phyloP scores from a whole-genome alignment of 1,140 invertebrate species.

The Drosophila rhopaloa region DNA sequence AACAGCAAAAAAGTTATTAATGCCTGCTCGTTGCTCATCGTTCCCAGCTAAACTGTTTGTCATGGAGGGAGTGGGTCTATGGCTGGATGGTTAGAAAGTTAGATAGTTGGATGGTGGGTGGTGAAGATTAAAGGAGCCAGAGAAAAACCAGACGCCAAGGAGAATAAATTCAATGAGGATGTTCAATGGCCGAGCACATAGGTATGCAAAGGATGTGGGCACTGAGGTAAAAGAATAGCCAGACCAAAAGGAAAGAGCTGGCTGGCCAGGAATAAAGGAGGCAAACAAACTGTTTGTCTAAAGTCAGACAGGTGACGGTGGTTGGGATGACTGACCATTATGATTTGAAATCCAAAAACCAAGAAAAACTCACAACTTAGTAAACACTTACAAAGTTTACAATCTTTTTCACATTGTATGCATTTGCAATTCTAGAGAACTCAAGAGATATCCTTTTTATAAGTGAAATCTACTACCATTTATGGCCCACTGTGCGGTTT shows the following conservation, averaged over 20 bases:
- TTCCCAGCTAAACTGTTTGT: slow-evolving; percentile 34
- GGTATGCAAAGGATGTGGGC: slow-evolving; percentile 7
- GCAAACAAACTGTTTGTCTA: not conserved
- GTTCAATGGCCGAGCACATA: slow-evolving; percentile 19
- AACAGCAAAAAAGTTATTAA: slow-evolving; percentile 23
- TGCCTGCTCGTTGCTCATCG: slow-evolving; percentile 41
- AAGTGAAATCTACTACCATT: not conserved
- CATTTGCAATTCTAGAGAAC: not conserved
- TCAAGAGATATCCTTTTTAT: no score
- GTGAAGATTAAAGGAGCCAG: slow-evolving; percentile 11
- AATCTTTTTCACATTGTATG: not conserved
- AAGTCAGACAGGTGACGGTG: slow-evolving; percentile 8
- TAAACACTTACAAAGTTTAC: no score
- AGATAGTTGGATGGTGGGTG: not conserved
- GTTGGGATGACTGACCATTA: not conserved
- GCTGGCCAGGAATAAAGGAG: not conserved
- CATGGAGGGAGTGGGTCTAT: slow-evolving; percentile 1
- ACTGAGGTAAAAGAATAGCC: not conserved
- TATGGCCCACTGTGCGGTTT: slow-evolving; percentile 7
- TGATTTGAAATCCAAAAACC: not conserved
- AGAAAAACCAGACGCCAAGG: slow-evolving; percentile 14
- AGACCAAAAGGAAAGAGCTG: not conserved
- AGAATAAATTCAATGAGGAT: slow-evolving; percentile 40
- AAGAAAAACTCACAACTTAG: no score
- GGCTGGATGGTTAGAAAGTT: not conserved